Conservation (phyloP, 2,888 invertebrate species). For the Oscheius myriophilus region DNA sequence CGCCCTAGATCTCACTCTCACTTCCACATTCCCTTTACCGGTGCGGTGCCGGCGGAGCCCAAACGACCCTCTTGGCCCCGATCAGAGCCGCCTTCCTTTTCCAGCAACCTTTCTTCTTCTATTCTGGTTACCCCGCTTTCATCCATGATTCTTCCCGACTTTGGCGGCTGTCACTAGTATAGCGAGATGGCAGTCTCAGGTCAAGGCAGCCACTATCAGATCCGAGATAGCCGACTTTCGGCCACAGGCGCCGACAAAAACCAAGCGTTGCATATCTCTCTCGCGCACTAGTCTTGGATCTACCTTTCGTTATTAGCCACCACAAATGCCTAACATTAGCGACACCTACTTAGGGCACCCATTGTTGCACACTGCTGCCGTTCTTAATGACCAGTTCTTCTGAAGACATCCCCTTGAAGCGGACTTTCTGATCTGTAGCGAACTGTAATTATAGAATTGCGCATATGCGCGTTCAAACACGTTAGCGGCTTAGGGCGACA, state of each 20-base stretch:
- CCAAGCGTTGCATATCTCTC: neutral
- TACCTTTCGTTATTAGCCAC: too few species aligned
- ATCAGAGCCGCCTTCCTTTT: neutral
- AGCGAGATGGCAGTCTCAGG: constrained; percentile 25
- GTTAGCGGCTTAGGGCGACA: constrained; percentile 22
- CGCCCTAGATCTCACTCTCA: constrained; percentile 28
- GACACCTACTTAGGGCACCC: too few species aligned
- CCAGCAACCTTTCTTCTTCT: neutral
- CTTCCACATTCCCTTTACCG: constrained; percentile 20
- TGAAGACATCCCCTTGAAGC: neutral
- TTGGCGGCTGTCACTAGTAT: constrained; percentile 26
- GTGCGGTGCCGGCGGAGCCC: constrained; percentile 5
- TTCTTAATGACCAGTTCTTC: too few species aligned
- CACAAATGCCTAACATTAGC: too few species aligned
- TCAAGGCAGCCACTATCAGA: constrained; percentile 28
- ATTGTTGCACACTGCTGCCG: too few species aligned
- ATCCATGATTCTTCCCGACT: neutral
- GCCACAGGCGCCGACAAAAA: constrained; percentile 12
- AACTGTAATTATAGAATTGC: too few species aligned
- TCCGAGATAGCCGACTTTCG: constrained; percentile 30
- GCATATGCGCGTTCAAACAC: too few species aligned
- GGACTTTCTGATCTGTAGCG: neutral
- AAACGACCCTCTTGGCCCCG: neutral
- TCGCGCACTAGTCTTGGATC: constrained; percentile 16
- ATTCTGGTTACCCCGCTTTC: neutral